Evolutionary conservation across 2,113 vertebrate species (phyloP).

Genomic region (Cinclus mexicanus): DNA sequence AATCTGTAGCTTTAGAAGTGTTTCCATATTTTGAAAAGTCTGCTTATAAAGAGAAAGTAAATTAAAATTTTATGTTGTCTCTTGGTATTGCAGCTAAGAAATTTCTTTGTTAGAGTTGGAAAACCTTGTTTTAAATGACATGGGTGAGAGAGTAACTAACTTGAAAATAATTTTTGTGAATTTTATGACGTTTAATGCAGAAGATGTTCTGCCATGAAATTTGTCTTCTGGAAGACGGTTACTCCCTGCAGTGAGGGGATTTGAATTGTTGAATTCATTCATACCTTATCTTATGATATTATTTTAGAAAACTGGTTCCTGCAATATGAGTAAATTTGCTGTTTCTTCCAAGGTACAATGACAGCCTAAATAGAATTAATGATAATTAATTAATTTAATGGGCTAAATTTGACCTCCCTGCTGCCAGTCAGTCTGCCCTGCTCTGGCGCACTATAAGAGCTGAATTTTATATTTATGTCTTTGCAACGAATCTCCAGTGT

Average conservation of each 20-base stretch:
- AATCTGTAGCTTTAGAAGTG: background rate
- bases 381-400: background rate
- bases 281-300: background rate
- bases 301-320: background rate
- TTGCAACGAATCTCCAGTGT: background rate
- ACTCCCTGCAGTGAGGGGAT: background rate
- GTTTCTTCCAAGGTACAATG: background rate
- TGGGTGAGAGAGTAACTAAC: background rate
- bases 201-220: background rate
- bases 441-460: background rate
- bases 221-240: background rate
- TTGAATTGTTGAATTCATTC: background rate
- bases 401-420: background rate
- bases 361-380: background rate
- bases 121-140: background rate
- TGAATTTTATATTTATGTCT: background rate
- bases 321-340: background rate
- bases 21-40: background rate
- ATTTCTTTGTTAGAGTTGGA: background rate
- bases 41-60: background rate
- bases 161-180: background rate
- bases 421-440: background rate
- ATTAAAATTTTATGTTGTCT: background rate
- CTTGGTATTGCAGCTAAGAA: background rate
- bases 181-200: background rate